Base-by-base conservation (phyloP, 1,140 invertebrate species). In the Leptonema lineaticorne region DNA sequence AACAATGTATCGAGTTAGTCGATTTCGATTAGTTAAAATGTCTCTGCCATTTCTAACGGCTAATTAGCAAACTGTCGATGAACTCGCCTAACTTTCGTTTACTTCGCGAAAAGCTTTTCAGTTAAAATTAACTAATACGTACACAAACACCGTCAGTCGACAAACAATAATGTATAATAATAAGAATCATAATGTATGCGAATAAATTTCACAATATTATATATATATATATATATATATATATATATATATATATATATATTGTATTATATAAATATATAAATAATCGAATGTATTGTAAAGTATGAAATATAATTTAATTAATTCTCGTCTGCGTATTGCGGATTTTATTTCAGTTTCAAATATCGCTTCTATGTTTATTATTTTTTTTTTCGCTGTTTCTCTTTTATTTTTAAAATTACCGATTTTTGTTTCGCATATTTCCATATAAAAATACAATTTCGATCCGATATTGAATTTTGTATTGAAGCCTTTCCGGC, bases 61-160 rank as follows among this genome's bases (percentile, higher is more conserved):
- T 57, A 70, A 70, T 70, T 70, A 70, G 50, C 63, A 48, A 66
- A 20, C 69, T 70, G 69, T 70, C 69, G 57, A 70, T 70, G 56
- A 59, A 53, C 41, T 53, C 63, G 63, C 5, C 22, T n/a, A 62
- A 62, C 33, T 62, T 57, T 62, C 33, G 59, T 11, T 27, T 45
- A 41, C 26, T 27, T 62, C 26, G 11, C 5, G 24, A 9, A 2
- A 14, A 41, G 16, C 37, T 9, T 41, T 41, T 41, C 37, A 14
- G 37, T 41, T 41, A 14, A 41, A 16, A 41, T 16, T 41, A 2
- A 11, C 37, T n/a, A n/a, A 11, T 11, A 33, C 30, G 30, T n/a
- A n/a, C n/a, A n/a, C n/a, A n/a, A n/a, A n/a, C n/a, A n/a, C n/a
- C n/a, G n/a, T n/a, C n/a, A n/a, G n/a, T n/a, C n/a, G n/a, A n/a